Conservation (phyloP, 2,888 invertebrate genomes). For the Lottia gigantea region DNA sequence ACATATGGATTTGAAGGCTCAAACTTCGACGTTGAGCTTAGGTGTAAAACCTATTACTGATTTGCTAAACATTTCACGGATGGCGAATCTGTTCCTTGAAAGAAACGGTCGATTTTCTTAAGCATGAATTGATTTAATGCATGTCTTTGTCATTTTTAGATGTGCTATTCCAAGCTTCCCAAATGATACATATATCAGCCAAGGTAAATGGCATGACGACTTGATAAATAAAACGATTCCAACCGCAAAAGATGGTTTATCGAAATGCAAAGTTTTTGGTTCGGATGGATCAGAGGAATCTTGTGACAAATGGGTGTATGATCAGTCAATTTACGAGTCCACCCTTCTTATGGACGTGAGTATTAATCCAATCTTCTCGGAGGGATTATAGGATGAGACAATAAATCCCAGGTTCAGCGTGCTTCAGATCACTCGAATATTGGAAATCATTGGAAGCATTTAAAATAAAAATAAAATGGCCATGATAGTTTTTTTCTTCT, state of each 20-base stretch:
- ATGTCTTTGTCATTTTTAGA: constrained; percentile 26
- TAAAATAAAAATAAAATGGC: not conserved
- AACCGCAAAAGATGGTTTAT: not conserved
- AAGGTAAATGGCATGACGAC: constrained; percentile 31
- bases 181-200: constrained; percentile 48
- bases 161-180: constrained; percentile 43
- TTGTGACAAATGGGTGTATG: constrained; percentile 32
- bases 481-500: too few relatives aligned
- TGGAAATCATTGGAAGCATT: not conserved
- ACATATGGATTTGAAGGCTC: too few relatives aligned
- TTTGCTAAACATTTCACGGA: too few relatives aligned
- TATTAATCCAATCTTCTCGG: not conserved
- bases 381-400: too few relatives aligned
- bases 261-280: not conserved
- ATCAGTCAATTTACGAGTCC: constrained; percentile 18
- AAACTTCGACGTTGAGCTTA: too few relatives aligned
- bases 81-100: too few relatives aligned
- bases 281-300: not conserved
- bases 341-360: constrained; percentile 24
- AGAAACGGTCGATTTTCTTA: too few relatives aligned
- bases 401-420: too few relatives aligned
- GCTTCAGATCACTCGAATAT: too few relatives aligned
- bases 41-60: too few relatives aligned
- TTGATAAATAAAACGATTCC: constrained; percentile 43
- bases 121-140: too few relatives aligned